Conservation (phyloP, 1,140 invertebrate genomes). For the Mercenaria mercenaria region DNA sequence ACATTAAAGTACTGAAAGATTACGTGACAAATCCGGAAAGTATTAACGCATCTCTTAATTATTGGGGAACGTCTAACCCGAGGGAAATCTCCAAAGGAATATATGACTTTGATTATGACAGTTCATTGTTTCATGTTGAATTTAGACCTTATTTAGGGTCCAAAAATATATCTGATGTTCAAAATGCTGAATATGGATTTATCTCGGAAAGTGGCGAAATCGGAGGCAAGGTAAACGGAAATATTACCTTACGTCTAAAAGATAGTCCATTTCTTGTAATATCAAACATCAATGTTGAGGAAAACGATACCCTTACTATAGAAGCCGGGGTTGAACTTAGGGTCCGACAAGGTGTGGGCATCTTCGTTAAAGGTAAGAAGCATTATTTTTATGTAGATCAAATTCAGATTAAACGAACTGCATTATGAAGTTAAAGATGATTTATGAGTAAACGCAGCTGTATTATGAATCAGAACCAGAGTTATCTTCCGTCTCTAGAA, state of each 20-base stretch:
- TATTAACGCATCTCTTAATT: conserved; percentile 45
- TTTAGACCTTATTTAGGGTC: conserved; percentile 40
- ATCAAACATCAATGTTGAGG: conserved; percentile 17
- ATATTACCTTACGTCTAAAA: background rate
- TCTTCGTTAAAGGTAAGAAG: background rate
- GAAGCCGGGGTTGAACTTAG: conserved; percentile 8
- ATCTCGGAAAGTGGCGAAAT: background rate
- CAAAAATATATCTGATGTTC: conserved; percentile 31
- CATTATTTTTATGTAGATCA: too few species aligned
- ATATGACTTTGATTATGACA: conserved; percentile 14
- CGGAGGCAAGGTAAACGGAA: conserved; percentile 1
- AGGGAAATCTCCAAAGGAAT: background rate
- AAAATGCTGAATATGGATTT: background rate
- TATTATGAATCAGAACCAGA: too few species aligned
- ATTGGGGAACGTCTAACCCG: conserved; percentile 23
- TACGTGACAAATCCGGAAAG: background rate
- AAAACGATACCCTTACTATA: background rate
- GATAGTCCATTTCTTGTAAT: background rate
- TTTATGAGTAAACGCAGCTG: too few species aligned
- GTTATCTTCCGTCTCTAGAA: too few species aligned
- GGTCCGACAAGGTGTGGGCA: background rate
- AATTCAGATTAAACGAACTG: too few species aligned
- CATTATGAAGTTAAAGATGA: too few species aligned
- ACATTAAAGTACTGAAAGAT: background rate
- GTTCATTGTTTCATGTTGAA: background rate